Evolutionary conservation across 1,140 invertebrate species (phyloP), one percentile per base, ranked within the genome.

Genomic region (Caenorhabditis latens): DNA sequence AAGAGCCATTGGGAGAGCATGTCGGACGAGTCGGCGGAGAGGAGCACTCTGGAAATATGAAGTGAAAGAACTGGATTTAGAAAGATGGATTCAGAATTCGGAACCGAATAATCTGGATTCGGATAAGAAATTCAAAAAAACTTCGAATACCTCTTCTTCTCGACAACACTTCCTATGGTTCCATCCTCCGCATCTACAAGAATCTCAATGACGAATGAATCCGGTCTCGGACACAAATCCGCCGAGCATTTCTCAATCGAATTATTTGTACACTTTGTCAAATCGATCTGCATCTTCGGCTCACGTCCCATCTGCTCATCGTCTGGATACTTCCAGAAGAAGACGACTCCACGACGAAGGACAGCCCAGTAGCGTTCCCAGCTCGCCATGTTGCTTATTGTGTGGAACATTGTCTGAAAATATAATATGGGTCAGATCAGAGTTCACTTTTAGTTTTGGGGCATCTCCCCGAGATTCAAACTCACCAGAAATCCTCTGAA

Each of bases 261-360:
- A 19, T 57, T 50, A n/a, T 86, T 67, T 2, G 85, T 55, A 40
- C 85, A 86, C 21, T 67, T 83, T 7, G 85, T 75, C 71, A 86
- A 40, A 48, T 83, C 71, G n/a, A 86, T 65, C 13, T 67, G 85
- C 42, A 67, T 67, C 19, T 82, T 79, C 32, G 84, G 84, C 43
- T 50, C 43, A 32, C 58, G 84, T 13, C 85, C 83, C 63, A 82
- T 32, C 11, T 61, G 6, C 21, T 87, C 86, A 79, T 87, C 86
- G 13, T 87, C 86, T 4, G 86, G 86, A 79, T 87, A 83, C 55
- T 85, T 87, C 86, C 86, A 87, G 83, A 87, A 84, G 83, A 75
- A 32, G 6, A 87, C 63, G 21, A 61, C 61, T 13, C 86, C 86
- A n/a, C 86, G 61, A 46, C 84, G 83, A 5, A 87, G 86, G 13